Base-by-base conservation (phyloP, 92 coral and sea anemone species). In the Paramuricea clavata region DNA sequence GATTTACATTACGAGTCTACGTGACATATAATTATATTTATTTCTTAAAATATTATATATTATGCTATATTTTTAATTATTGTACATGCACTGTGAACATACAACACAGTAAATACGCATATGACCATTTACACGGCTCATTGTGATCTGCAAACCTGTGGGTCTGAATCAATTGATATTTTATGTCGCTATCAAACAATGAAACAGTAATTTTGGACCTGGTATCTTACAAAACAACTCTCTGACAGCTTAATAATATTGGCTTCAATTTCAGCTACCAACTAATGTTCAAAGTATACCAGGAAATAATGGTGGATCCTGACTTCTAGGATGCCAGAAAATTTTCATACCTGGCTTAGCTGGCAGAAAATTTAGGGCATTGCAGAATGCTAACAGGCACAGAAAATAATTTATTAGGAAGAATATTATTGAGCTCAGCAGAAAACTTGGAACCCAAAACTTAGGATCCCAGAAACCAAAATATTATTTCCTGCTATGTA, bases 1-100 rank as follows among this genome's bases (percentile, higher is more conserved):
- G 21, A 65, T 19, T 28, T 65, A 56, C 64, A 0, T 5, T 27
- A 26, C 16, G 7, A 54, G 25, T 21, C 26, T 2, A 17, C 6
- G 7, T 19, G 19, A 21, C 27, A 54, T 54, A 54, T 54, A 54
- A 54, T 54, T 65, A 28, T 65, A 65, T 65, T 13, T 65, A 11
- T 65, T 27, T 65, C 72, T 65, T 65, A 65, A 27, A 65, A 65
- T 65, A 65, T 65, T 16, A 65, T 65, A 65, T 27, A 65, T 65
- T 21, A 28, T 65, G 28, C n/a, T 65, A 65, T 65, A 31, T 65
- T 6, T 65, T 27, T 31, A 28, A 65, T 17, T 27, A 65, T 65
- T 33, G 41, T 65, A 65, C 72, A 65, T 28, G 41, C 41, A 13
- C 23, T 54, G 17, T 21, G 2, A 21, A 54, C 62, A 54, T 19